These are phyloP conservation scores for Oscarella lobularis DNA, from an alignment of 37 sponge, comb jelly and placozoan genomes.

Conservation along the genomic window DNA sequence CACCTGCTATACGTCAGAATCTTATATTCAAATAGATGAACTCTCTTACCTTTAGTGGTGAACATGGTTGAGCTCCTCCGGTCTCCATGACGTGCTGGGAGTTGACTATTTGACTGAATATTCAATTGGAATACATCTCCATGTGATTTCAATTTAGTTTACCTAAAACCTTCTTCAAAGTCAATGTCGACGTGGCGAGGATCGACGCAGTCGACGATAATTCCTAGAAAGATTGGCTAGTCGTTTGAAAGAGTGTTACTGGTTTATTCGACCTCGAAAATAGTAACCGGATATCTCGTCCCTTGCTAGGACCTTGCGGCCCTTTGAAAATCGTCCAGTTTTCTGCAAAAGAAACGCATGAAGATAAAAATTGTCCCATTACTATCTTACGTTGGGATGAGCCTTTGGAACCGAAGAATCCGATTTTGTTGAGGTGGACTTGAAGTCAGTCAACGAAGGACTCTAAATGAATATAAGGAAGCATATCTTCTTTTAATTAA, in stretches of 20 bases:
- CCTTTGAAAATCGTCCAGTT: neutral
- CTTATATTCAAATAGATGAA: neutral
- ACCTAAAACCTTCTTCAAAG: too few relatives aligned
- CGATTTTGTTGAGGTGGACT: too few relatives aligned
- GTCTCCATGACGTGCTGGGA: neutral
- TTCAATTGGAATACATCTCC: too few relatives aligned
- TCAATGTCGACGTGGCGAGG: neutral
- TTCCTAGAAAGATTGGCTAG: too few relatives aligned
- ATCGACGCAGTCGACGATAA: neutral
- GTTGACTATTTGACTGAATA: neutral
- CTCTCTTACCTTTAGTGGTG: neutral
- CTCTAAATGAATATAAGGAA: neutral
- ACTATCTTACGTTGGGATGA: too few relatives aligned
- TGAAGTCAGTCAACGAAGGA: neutral
- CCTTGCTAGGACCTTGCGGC: neutral
- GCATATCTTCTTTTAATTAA: neutral
- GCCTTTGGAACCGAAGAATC: too few relatives aligned
- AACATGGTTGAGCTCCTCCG: neutral
- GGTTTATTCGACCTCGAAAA: neutral
- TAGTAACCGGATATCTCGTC: neutral
- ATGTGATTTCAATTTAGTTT: too few relatives aligned
- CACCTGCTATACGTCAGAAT: neutral
- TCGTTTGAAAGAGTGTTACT: too few relatives aligned
- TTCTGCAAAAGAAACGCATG: neutral
- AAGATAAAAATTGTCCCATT: too few relatives aligned